Conservation (phyloP, 53 echinoderm and acorn worm genomes). For the Luidia sarsii region DNA sequence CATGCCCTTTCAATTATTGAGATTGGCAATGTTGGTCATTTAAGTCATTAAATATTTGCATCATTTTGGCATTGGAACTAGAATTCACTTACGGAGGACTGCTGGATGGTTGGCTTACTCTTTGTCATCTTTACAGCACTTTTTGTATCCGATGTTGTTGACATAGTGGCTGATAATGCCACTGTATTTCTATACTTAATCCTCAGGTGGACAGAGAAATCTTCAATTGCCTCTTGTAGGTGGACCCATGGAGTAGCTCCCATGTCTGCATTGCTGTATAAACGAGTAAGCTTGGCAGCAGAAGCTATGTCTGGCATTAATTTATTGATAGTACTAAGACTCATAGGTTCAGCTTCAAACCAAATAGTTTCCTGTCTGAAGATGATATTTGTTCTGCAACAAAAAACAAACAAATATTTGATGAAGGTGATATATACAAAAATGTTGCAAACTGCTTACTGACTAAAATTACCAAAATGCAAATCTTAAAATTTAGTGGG, state of each 20-base stretch:
- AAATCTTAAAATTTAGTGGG: no score
- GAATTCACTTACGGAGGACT: conserved; percentile 2
- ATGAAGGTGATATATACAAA: no score
- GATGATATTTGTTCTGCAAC: conserved; percentile 8
- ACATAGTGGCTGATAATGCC: neutral
- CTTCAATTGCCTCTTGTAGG: conserved; percentile 37
- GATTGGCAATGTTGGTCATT: no score
- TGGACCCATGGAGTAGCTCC: conserved; percentile 17
- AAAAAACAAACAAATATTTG: no score
- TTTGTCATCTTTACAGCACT: no score
- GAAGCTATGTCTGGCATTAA: conserved; percentile 27
- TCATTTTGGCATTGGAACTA: no score
- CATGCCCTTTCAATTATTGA: no score
- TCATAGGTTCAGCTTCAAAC: conserved; percentile 19
- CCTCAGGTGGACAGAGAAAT: conserved; percentile 16
- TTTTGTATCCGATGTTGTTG: neutral
- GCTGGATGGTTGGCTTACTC: neutral
- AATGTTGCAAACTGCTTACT: no score
- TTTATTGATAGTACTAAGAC: neutral
- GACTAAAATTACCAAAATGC: no score
- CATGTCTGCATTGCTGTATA: conserved; percentile 42
- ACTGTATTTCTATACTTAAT: conserved; percentile 7
- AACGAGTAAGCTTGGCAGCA: conserved; percentile 18
- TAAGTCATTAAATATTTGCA: no score
- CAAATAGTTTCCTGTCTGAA: conserved; percentile 21